Base-by-base conservation (phyloP, 2,888 invertebrate species). In the Calliphora vomitoria region DNA sequence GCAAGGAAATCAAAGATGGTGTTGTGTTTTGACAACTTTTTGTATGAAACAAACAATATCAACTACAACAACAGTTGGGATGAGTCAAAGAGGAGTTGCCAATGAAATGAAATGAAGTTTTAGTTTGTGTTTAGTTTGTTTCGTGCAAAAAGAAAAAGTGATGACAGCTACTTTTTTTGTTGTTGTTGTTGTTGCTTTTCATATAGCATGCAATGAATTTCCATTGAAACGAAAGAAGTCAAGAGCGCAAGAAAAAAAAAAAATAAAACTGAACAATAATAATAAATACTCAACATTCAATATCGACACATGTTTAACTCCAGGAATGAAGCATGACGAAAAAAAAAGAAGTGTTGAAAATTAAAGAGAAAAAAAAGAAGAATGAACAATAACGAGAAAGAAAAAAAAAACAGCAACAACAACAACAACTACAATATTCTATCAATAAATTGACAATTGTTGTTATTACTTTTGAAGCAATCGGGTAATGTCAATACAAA, bases 401-500 rank as follows among this genome's bases (percentile, higher is more conserved):
- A 62, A 38, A n/a, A 31, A 15, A 4, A 31, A 38, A 60, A 60
- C 15, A 71, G 64, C 55, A 25, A 58, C 25, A 58, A 20, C 13
- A 47, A 10, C 8, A 8, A 47, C 11, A 50, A 10, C 10, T 78
- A 25, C 71, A 78, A 71, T 55, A 55, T 69, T 80, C 85, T 75
- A 80, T 81, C 85, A 81, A 85, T 81, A 85, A 81, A 85, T 75
- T 87, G 87, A 85, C 87, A 88, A 88, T 88, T 86, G 88, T 82
- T 87, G 82, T 84, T 88, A 86, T 88, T 88, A 86, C 83, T 86
- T 84, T 71, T 86, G 86, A 82, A 74, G 88, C 88, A 85, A 87
- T 88, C 85, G 85, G 87, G 87, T 85, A 86, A 82, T 87, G 87
- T 85, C 85, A 88, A 85, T 85, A 86, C 89, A 86, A 89, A 88